Evolutionary conservation across 2,113 vertebrate species (phyloP).

Genomic region (Ranitomeya imitator): DNA sequence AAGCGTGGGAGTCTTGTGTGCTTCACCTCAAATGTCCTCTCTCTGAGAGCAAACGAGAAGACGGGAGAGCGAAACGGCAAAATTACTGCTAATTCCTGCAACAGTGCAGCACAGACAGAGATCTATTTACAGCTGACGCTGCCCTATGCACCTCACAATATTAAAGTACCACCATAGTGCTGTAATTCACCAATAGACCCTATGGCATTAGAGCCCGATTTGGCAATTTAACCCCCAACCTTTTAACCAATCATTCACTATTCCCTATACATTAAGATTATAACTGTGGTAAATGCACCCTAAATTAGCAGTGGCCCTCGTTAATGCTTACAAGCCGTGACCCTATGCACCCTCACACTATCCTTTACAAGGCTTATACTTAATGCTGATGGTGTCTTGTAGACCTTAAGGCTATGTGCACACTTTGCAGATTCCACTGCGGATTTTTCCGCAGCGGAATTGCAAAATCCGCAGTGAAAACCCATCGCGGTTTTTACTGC

Average conservation of each 20-base stretch:
- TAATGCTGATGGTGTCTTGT: background rate
- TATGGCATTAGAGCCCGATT: no score
- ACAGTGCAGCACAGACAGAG: constrained; percentile 10
- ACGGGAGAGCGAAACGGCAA: background rate
- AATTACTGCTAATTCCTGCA: constrained; percentile 24
- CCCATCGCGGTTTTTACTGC: no score
- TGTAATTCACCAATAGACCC: background rate
- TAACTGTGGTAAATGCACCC: background rate
- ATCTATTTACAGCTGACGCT: background rate
- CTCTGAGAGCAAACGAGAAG: constrained; percentile 16
- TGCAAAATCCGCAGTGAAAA: no score
- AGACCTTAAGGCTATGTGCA: no score
- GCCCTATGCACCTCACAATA: background rate
- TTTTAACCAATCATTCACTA: background rate
- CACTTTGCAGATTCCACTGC: no score
- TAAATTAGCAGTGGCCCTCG: background rate
- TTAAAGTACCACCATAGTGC: background rate
- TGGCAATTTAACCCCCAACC: no score
- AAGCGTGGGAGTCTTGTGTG: constrained; percentile 54
- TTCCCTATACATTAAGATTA: background rate
- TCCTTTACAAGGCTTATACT: background rate
- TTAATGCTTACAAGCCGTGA: no score
- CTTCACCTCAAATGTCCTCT: constrained; percentile 55
- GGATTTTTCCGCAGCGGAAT: no score
- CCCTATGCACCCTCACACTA: background rate